Evolutionary conservation across 2,113 vertebrate genomes (phyloP), one percentile per base, ranked within the genome.

Genomic region (Arvicanthis niloticus): DNA sequence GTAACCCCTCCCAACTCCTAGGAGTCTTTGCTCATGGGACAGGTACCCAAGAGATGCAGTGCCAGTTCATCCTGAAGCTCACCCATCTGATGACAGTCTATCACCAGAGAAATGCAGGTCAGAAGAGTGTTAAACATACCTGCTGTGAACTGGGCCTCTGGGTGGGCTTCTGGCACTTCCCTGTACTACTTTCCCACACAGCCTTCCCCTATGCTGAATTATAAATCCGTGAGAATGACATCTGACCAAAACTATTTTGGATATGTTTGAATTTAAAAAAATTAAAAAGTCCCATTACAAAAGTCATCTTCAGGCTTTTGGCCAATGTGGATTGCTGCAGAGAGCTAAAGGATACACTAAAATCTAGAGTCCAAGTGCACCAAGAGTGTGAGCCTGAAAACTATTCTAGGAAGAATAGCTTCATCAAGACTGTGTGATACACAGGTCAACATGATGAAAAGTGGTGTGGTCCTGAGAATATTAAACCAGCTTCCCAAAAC

Each of bases 121-220:
- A 99, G 96, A 99, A 99, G 97, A 93, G 80, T 94, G 99, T 99
- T 96, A 99, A 99, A 99, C 97, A 99, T 99, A 96, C 99, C 99
- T 24, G 98, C 99, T 97, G 99, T 99, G 98, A 99, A 99, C 96
- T 99, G 99, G 99, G 99, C 99, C 76, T 99, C 99, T 97, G 99
- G 99, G 99, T 98, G 98, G 92, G 99, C 99, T 45, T 99, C 99
- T 78, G 99, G 97, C 95, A 96, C 96, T 91, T 99, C 99, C 91
- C 98, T 99, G 98, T 99, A 99, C 85, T 97, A 98, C 88, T 76
- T 98, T 67, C 97, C 99, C 0, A 53, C 98, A 65, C 99, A 99
- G 72, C 98, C 99, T 72, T 98, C 98, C 53, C 98, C 97, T 58
- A 92, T 95, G 73, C 97, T 98, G 5, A 70, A 19, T 97, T 98